Base-by-base conservation (phyloP, 2,888 invertebrate species). In the Pantelozetes paolii region DNA sequence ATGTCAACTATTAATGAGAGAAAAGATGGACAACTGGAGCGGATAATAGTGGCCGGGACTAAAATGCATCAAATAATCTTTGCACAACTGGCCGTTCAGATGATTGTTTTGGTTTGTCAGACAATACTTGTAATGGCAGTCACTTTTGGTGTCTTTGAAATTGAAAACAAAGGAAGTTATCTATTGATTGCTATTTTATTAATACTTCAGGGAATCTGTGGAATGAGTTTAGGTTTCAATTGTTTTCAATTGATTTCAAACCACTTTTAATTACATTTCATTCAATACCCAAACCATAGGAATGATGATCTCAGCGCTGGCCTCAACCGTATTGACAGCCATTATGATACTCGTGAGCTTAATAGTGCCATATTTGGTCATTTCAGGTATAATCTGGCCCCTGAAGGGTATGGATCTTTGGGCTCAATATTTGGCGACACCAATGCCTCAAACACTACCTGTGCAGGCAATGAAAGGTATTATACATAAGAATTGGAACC, bases 91-190 rank as follows among this genome's bases (percentile, higher is more conserved):
- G 87, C 93, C 72, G 94, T 94, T 0, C 94, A 96, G 85, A 93
- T 95, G 83, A 89, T 95, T 76, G 92, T 95, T 28, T 94, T 96
- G 91, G 89, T 91, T 78, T 94, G 94, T 0, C 96, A 96, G 85
- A 48, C 15, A 6, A 75, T 77, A 26, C 88, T 91, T 0, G 85
- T 96, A 40, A 92, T 96, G 75, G 87, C 96, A 2, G 86, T 93
- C 78, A 93, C 95, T 85, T 90, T 94, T 79, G 85, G 90, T 6
- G 92, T 93, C 5, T 94, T 94, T 79, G 89, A 90, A 0, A 92
- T 96, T 71, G 90, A 94, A 82, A 91, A 92, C 81, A 89, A 91
- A 79, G 96, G 96, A 18, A 90, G 92, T 72, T 87, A 94, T 64
- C 85, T 89, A 71, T 89, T 89, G 84, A 94, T 95, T 23, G 86